Conservation (phyloP, 2,797 vertebrate species). For the Periparus ater region DNA sequence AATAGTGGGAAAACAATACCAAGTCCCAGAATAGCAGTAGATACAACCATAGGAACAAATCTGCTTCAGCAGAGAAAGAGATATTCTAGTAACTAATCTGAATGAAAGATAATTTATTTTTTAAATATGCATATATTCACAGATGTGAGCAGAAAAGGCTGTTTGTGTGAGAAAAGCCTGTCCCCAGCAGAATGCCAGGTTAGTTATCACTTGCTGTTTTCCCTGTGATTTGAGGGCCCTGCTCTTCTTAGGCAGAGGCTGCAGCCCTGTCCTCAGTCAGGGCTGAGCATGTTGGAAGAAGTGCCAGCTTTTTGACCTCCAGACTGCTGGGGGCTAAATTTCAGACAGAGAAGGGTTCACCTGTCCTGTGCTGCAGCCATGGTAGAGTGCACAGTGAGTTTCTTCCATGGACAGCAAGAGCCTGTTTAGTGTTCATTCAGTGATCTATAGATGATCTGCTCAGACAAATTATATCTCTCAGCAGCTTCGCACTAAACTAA, state of each 20-base stretch:
- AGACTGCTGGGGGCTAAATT: neutral
- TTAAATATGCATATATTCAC: conserved; percentile 41
- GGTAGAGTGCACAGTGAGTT: neutral
- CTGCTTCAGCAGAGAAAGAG: neutral
- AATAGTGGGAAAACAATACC: conserved; percentile 44
- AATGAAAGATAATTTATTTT: conserved; percentile 49
- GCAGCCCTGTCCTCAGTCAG: neutral
- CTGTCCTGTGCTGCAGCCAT: neutral
- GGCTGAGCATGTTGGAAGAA: neutral
- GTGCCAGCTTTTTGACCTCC: neutral
- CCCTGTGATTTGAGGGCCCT: neutral
- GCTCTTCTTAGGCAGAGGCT: neutral
- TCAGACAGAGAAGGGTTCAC: neutral
- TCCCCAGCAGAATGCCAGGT: neutral
- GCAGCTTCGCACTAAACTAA: conserved; percentile 49
- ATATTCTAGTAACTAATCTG: conserved; percentile 38
- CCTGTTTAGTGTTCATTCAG: neutral
- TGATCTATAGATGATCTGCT: conserved; percentile 45
- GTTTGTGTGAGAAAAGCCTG: neutral
- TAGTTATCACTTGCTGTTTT: neutral
- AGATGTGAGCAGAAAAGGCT: conserved; percentile 2
- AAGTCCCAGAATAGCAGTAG: conserved; percentile 57
- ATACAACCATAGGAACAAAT: conserved; percentile 43
- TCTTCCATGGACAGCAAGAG: neutral
- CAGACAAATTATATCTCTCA: conserved; percentile 43